phyloP scores from a whole-genome alignment of 2,113 vertebrate species.

The Melospiza georgiana region DNA sequence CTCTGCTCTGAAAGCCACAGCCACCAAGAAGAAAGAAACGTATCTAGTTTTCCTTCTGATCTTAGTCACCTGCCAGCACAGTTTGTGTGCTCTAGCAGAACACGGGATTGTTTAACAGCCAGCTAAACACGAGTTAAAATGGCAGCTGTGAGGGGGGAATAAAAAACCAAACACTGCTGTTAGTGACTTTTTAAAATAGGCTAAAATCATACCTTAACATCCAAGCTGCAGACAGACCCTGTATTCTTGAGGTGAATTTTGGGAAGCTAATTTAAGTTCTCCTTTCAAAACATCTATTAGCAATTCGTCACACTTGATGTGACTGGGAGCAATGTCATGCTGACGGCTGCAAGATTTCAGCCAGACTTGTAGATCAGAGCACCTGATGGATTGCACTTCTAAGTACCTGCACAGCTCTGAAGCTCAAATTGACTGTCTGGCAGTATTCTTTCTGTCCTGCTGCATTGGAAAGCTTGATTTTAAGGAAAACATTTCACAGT shows the following conservation, averaged over 20 bases:
- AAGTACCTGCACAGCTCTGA: conserved; percentile 42
- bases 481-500: conserved; percentile 5
- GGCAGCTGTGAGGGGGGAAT: neutral
- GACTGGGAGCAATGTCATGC: conserved; percentile 18
- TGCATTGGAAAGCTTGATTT: conserved; percentile 4
- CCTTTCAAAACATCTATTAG: conserved; percentile 44
- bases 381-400: conserved; percentile 45
- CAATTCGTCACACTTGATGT: conserved; percentile 13
- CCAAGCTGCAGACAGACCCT: neutral
- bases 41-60: conserved; percentile 4
- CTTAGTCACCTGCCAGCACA: conserved; percentile 3
- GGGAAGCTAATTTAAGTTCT: conserved; percentile 20
- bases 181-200: neutral
- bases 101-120: neutral
- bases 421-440: conserved; percentile 33
- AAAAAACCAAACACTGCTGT: neutral
- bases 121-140: neutral
- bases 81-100: neutral
- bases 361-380: conserved; percentile 43
- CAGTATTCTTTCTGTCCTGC: neutral
- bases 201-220: neutral
- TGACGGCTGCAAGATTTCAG: conserved; percentile 64
- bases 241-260: conserved; percentile 4
- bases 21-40: neutral
- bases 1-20: conserved; percentile 8